Percentiles rank a stretch among this genome's conserved stretches.
Conservation (phyloP, 1,140 invertebrate genomes). For the Sweltsa coloradensis region DNA sequence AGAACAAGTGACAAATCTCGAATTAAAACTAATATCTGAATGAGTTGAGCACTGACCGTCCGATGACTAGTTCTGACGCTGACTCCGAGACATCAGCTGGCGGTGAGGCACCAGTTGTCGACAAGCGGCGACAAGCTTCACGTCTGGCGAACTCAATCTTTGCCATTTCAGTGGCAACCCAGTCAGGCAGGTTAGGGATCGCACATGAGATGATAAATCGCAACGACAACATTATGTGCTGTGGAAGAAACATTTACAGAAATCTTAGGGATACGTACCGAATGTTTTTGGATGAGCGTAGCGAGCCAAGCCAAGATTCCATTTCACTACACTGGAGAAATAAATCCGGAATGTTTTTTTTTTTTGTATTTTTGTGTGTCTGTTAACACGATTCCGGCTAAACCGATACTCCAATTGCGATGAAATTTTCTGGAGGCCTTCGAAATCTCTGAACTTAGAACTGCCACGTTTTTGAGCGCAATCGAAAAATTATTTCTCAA, state of each 20-base stretch:
- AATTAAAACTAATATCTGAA: neutral
- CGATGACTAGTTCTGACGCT: conserved; percentile 28
- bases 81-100: conserved; percentile 29
- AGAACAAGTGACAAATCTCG: conserved; percentile 2
- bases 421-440: no score
- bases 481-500: no score
- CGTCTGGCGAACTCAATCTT: conserved; percentile 69
- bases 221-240: conserved; percentile 78
- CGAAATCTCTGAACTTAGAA: no score
- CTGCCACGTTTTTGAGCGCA: no score
- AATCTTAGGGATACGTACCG: no score
- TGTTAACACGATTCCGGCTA: no score
- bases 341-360: no score
- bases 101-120: conserved; percentile 28
- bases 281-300: no score
- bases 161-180: conserved; percentile 81
- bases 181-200: conserved; percentile 83
- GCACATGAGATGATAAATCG: conserved; percentile 70
- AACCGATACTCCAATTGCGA: no score
- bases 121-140: conserved; percentile 44
- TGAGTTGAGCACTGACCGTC: conserved; percentile 9
- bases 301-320: no score
- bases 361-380: no score
- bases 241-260: conserved; percentile 24
- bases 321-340: no score